Conservation (phyloP, 1,140 invertebrate genomes). For the Drosophila ananassae region DNA sequence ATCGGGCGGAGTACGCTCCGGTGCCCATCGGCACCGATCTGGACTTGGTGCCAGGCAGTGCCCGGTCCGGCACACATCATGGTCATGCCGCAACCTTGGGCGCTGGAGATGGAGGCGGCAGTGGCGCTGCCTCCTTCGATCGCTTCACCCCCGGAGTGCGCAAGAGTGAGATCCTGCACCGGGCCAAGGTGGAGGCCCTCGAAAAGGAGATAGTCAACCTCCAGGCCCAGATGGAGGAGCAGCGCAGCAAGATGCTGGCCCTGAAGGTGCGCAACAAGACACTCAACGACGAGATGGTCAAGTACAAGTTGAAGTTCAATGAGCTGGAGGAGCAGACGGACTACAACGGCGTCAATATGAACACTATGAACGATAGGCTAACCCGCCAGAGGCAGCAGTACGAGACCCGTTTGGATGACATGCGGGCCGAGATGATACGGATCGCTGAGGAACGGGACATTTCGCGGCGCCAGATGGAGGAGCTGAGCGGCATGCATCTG, state of each 20-base stretch:
- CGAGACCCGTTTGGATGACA: slow-evolving; percentile 82
- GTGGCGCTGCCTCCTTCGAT: slow-evolving; percentile 50
- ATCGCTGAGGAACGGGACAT: slow-evolving; percentile 59
- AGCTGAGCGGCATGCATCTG: slow-evolving; percentile 63
- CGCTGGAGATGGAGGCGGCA: slow-evolving; percentile 57
- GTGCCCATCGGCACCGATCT: slow-evolving; percentile 50
- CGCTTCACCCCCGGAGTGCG: slow-evolving; percentile 73
- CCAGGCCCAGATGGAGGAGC: slow-evolving; percentile 84
- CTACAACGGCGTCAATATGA: slow-evolving; percentile 59
- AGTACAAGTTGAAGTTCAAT: slow-evolving; percentile 58
- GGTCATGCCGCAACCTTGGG: slow-evolving; percentile 17
- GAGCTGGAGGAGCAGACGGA: slow-evolving; percentile 70
- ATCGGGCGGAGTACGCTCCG: slow-evolving; percentile 54
- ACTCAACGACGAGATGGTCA: slow-evolving; percentile 70
- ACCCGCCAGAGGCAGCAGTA: slow-evolving; percentile 64
- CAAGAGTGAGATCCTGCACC: slow-evolving; percentile 80
- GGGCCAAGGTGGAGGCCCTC: slow-evolving; percentile 86
- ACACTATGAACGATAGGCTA: slow-evolving; percentile 67
- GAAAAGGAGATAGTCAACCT: slow-evolving; percentile 85
- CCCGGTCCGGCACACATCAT: slow-evolving; percentile 18
- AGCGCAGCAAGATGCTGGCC: slow-evolving; percentile 65
- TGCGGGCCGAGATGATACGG: slow-evolving; percentile 85
- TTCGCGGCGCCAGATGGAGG: slow-evolving; percentile 52
- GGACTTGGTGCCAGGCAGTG: slow-evolving; percentile 27
- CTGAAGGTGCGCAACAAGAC: slow-evolving; percentile 80